Conservation (phyloP, 2,797 vertebrate genomes). For the Trematomus bernacchii region DNA sequence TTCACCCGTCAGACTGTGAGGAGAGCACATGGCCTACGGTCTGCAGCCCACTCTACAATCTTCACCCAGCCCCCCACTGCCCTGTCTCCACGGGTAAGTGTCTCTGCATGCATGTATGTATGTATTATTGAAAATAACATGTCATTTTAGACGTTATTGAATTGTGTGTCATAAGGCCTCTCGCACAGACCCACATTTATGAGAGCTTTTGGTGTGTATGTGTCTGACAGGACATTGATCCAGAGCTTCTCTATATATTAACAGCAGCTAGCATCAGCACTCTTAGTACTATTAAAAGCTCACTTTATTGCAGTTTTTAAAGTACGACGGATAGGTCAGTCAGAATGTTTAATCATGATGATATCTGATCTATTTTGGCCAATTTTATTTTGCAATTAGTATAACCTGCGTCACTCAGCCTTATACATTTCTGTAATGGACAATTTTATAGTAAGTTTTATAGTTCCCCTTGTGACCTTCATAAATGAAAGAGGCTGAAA, state of each 20-base stretch:
- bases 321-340: constrained; percentile 52
- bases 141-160: constrained; percentile 30
- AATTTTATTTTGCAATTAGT: constrained; percentile 21
- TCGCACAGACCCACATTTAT: constrained; percentile 38
- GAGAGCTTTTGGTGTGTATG: constrained; percentile 13
- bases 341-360: constrained; percentile 33
- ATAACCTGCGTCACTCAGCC: background rate
- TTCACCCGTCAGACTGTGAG: constrained; percentile 84
- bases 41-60: constrained; percentile 80
- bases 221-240: constrained; percentile 29
- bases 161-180: constrained; percentile 13
- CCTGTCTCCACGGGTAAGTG: constrained; percentile 84
- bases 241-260: constrained; percentile 16
- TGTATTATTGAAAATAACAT: constrained; percentile 13
- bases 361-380: constrained; percentile 22
- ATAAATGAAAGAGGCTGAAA: constrained; percentile 9
- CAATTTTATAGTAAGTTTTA: background rate
- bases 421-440: background rate
- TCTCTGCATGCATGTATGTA: background rate
- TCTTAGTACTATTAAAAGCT: constrained; percentile 48
- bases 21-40: constrained; percentile 85
- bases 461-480: background rate
- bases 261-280: constrained; percentile 20
- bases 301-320: constrained; percentile 27
- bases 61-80: constrained; percentile 81